These are phyloP conservation scores for Pangasius larnaudii DNA, from an alignment of 2,797 vertebrate genomes.

Conservation along the genomic window DNA sequence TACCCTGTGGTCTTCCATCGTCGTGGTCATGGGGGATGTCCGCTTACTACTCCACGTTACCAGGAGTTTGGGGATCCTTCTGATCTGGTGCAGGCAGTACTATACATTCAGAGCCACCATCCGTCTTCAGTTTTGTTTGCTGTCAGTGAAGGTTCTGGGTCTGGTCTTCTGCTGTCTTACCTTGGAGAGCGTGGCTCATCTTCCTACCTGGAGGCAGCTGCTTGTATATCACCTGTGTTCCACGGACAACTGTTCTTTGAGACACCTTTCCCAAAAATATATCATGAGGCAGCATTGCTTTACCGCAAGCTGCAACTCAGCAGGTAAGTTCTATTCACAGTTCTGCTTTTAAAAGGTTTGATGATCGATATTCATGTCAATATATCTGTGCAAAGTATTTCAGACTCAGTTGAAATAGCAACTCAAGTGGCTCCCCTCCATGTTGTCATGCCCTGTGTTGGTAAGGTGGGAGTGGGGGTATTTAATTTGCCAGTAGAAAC, in stretches of 20 bases:
- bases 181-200: slow-evolving; percentile 88
- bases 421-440: neutral
- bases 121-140: slow-evolving; percentile 78
- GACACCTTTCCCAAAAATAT: slow-evolving; percentile 73
- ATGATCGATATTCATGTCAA: neutral
- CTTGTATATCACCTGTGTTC: slow-evolving; percentile 87
- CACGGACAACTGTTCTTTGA: slow-evolving; percentile 85
- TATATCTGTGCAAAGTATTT: neutral
- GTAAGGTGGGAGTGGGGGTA: neutral
- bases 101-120: slow-evolving; percentile 80
- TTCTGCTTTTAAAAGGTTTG: neutral
- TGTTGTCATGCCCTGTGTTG: neutral
- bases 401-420: neutral
- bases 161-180: slow-evolving; percentile 85
- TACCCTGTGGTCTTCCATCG: slow-evolving; percentile 57
- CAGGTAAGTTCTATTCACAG: slow-evolving; percentile 73
- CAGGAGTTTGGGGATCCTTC: slow-evolving; percentile 86
- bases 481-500: neutral
- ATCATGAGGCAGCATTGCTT: slow-evolving; percentile 65
- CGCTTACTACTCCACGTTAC: slow-evolving; percentile 76
- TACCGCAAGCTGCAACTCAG: slow-evolving; percentile 69
- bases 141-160: slow-evolving; percentile 87
- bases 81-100: slow-evolving; percentile 82
- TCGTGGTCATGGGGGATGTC: slow-evolving; percentile 79
- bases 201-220: slow-evolving; percentile 78